A percentile compares a stretch with the other conserved stretches of the same genome.
Evolutionary conservation across 2,797 vertebrate genomes (phyloP).

Genomic region (Intellagama lesueurii): DNA sequence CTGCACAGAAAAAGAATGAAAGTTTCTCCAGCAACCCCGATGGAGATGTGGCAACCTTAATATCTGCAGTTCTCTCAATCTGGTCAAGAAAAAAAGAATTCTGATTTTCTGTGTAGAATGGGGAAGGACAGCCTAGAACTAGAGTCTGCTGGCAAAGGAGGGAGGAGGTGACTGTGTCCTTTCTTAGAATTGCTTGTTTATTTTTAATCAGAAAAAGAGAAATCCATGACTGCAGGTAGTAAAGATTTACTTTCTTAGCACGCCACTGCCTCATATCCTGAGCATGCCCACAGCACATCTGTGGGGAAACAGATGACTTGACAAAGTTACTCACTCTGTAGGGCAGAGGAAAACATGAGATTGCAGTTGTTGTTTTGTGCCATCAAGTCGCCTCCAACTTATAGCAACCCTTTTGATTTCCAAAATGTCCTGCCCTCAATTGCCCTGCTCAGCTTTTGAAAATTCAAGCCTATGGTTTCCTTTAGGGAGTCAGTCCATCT

Average conservation of each 20-base stretch:
- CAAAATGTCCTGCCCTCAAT: too few species aligned
- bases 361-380: not conserved
- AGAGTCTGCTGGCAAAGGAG: too few species aligned
- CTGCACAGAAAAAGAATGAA: fast-evolving
- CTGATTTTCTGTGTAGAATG: not conserved
- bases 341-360: slow-evolving; percentile 10
- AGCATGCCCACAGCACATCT: not conserved
- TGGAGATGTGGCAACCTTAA: not conserved
- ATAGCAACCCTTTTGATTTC: too few species aligned
- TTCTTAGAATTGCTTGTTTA: not conserved
- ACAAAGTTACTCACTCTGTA: not conserved
- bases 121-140: not conserved
- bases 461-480: too few species aligned
- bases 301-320: not conserved
- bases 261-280: not conserved
- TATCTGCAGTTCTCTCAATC: not conserved
- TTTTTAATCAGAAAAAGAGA: slow-evolving; percentile 49
- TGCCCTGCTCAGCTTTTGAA: too few species aligned
- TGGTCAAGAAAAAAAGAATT: not conserved
- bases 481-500: too few species aligned
- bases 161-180: not conserved
- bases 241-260: slow-evolving; percentile 14
- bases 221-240: slow-evolving; percentile 3
- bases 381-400: too few species aligned
- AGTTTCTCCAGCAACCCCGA: not conserved